Evolutionary conservation across 2,888 invertebrate species (phyloP).

Genomic region (Diadegma fenestrale): DNA sequence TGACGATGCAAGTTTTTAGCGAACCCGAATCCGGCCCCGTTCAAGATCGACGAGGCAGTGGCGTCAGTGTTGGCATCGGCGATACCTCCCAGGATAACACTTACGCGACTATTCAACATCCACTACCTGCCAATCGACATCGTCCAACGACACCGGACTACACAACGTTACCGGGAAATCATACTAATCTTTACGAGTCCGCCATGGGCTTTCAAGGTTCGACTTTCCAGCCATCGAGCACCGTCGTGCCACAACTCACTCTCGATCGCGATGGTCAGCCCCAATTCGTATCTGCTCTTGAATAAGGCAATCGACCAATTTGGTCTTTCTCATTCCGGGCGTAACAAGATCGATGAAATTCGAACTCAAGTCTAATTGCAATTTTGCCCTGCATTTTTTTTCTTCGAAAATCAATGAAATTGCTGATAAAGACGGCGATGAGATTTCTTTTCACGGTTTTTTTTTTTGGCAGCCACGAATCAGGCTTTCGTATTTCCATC

Average conservation of each 20-base stretch:
- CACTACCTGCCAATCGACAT: conserved; percentile 84
- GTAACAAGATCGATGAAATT: neutral
- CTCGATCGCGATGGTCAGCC: conserved; percentile 87
- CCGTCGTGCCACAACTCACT: conserved; percentile 85
- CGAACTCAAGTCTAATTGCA: neutral
- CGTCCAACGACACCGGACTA: conserved; percentile 83
- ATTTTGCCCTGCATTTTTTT: neutral
- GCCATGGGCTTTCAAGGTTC: conserved; percentile 88
- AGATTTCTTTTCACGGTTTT: neutral
- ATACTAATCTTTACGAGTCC: conserved; percentile 86
- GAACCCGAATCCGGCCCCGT: conserved; percentile 89
- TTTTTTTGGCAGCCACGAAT: neutral
- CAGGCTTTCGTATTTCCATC: neutral
- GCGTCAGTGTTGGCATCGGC: conserved; percentile 84
- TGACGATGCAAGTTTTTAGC: conserved; percentile 96
- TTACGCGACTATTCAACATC: conserved; percentile 92
- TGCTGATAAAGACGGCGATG: neutral
- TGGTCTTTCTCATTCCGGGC: conserved; percentile 4
- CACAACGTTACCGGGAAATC: conserved; percentile 86
- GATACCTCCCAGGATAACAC: conserved; percentile 88
- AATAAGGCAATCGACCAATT: conserved; percentile 77
- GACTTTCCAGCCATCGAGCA: conserved; percentile 84
- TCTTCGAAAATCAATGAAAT: neutral
- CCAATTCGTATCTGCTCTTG: conserved; percentile 88
- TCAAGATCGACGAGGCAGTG: conserved; percentile 86